Evolutionary conservation across 2,797 vertebrate species (phyloP), one percentile per base, ranked within the genome.

Genomic region (Cuniculus paca): DNA sequence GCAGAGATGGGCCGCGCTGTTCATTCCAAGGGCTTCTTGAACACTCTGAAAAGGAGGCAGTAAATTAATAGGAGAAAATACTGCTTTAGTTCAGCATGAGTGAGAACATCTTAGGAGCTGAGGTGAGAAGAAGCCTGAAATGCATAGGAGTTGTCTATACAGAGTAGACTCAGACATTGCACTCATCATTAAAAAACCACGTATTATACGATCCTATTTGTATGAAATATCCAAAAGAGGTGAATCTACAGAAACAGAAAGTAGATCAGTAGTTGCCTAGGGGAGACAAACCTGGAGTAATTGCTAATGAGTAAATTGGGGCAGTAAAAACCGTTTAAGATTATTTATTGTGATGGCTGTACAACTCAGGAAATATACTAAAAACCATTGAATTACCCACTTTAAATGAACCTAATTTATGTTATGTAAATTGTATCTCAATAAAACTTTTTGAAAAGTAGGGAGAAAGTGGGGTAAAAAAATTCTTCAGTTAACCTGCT

Each of bases 191-290:
- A 16, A 86, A 92, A 90, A 78, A 79, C 34, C 20, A n/a, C 0
- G 26, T 52, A 52, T 34, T 39, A 20, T 31, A 31, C 56, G 54
- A 82, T 75, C 19, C 31, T 82, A 54, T 94, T 92, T 92, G 90
- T 79, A 45, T 39, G 68, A 84, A 84, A 77, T 68, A 42, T 72
- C 42, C 75, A 14, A 86, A 97, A 84, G 63, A 87, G 65, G n/a
- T 45, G 82, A 78, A 89, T 91, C 48, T 78, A 82, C 4, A 48
- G 60, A 82, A 90, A 88, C 31, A 70, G 75, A 78, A 83, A 63
- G 56, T 34, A 85, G 22, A 90, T 61, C 54, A 39, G 61, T 36
- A 22, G 45, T 42, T 80, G 90, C 83, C 54, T 79, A 11, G 52
- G 70, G 31, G 36, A 11, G 28, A 78, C 45, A 34, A 63, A 20